Conservation (phyloP, 2,888 invertebrate species). For the Ischnura elegans region DNA sequence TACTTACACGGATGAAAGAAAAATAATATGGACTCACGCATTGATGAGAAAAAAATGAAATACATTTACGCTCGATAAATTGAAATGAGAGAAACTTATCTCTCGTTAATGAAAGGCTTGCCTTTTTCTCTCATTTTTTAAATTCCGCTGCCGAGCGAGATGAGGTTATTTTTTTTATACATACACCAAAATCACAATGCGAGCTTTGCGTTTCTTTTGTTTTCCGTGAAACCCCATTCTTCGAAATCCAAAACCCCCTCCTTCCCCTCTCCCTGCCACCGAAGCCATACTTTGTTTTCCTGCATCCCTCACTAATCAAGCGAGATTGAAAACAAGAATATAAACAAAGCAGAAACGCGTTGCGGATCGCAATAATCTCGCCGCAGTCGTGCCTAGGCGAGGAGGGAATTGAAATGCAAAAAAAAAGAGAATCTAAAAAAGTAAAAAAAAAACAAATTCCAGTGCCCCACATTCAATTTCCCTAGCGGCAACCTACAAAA, state of each 20-base stretch:
- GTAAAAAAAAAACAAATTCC: neutral
- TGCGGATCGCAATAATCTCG: slow-evolving; percentile 21
- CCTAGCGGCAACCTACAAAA: neutral
- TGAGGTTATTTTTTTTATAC: neutral
- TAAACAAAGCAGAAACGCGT: neutral
- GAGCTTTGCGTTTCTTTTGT: slow-evolving; percentile 8
- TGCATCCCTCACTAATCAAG: slow-evolving; percentile 30
- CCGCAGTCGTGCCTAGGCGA: slow-evolving; percentile 5
- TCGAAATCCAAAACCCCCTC: neutral
- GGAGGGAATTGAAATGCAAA: no score
- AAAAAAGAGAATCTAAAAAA: no score
- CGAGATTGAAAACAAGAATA: slow-evolving; percentile 28
- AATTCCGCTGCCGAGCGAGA: neutral
- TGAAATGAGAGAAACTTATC: slow-evolving; percentile 29
- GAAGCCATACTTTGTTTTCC: neutral
- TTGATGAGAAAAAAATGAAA: neutral
- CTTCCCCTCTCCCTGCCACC: neutral
- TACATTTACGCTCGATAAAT: slow-evolving; percentile 26
- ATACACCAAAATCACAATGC: neutral
- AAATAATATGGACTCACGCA: neutral
- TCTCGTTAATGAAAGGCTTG: neutral
- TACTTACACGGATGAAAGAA: neutral
- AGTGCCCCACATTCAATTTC: slow-evolving; percentile 31
- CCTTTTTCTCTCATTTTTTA: neutral
- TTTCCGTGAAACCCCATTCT: neutral